Evolutionary conservation across 2,888 invertebrate species (phyloP).

Genomic region (Heteromyza rotundicornis): DNA sequence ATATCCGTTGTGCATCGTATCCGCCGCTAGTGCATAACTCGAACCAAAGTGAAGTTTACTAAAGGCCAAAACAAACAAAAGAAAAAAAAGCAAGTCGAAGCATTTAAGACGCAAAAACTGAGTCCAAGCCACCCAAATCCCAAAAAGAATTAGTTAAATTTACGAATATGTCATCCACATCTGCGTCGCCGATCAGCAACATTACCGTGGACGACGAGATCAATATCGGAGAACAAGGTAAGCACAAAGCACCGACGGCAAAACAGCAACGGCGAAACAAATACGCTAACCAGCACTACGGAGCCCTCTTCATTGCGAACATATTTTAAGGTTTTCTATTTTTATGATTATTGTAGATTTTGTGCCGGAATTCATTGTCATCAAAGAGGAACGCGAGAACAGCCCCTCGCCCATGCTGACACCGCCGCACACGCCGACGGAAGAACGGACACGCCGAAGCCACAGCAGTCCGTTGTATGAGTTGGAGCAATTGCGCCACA

Average conservation of each 20-base stretch:
- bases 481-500: constrained; percentile 52
- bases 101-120: constrained; percentile 15
- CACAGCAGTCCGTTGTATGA: constrained; percentile 41
- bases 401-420: constrained; percentile 69
- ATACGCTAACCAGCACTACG: not conserved
- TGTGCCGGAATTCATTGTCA: constrained; percentile 68
- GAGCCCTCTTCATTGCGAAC: too few relatives aligned
- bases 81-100: constrained; percentile 22
- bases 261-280: too few relatives aligned
- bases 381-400: constrained; percentile 69
- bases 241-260: constrained; percentile 44
- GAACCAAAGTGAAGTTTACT: constrained; percentile 20
- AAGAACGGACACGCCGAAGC: constrained; percentile 50
- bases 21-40: constrained; percentile 23
- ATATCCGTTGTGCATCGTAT: too few relatives aligned
- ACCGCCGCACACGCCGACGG: constrained; percentile 77
- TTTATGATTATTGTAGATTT: constrained; percentile 63
- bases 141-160: constrained; percentile 12
- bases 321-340: too few relatives aligned
- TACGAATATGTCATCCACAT: constrained; percentile 61
- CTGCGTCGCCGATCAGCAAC: constrained; percentile 62
- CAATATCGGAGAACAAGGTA: constrained; percentile 61
- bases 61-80: constrained; percentile 25
- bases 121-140: constrained; percentile 19
- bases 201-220: constrained; percentile 63